These are phyloP conservation scores for Volucella inanis DNA, from an alignment of 2,888 invertebrate species.

Conservation along the genomic window DNA sequence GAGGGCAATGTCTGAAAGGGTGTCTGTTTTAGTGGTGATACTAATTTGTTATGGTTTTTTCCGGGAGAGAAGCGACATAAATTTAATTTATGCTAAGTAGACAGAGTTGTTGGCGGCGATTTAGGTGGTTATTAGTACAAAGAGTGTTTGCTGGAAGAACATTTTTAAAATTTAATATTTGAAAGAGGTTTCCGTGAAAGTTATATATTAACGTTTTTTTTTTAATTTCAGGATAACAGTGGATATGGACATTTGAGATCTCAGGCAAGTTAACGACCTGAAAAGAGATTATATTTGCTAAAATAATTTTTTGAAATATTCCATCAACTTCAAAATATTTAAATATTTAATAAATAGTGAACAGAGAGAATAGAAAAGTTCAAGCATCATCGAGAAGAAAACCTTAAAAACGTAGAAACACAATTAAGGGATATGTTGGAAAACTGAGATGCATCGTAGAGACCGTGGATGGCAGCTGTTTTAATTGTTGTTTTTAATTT, in stretches of 20 bases:
- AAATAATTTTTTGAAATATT: background rate
- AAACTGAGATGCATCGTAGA: no score
- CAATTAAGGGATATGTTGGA: no score
- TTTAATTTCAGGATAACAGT: conserved; percentile 45
- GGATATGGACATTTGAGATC: background rate
- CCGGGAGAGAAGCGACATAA: conserved; percentile 30
- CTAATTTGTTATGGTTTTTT: conserved; percentile 66
- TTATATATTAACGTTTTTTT: conserved; percentile 19
- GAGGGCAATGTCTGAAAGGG: conserved; percentile 38
- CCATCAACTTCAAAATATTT: background rate
- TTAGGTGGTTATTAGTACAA: conserved; percentile 30
- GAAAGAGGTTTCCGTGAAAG: conserved; percentile 24
- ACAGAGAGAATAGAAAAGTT: no score
- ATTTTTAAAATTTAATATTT: conserved; percentile 44
- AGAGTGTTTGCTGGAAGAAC: background rate
- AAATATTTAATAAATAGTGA: no score
- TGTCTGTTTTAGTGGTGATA: conserved; percentile 64
- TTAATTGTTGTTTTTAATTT: no score
- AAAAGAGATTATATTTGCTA: background rate
- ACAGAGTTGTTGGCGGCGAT: conserved; percentile 47
- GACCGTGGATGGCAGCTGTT: no score
- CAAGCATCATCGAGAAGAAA: no score
- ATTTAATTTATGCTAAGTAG: conserved; percentile 65
- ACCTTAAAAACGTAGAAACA: no score
- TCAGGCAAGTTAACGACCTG: conserved; percentile 13